A percentile compares a stretch with the other conserved stretches of the same genome.
Conservation (phyloP, 1,140 invertebrate genomes). For the Mesaphorura yosii region DNA sequence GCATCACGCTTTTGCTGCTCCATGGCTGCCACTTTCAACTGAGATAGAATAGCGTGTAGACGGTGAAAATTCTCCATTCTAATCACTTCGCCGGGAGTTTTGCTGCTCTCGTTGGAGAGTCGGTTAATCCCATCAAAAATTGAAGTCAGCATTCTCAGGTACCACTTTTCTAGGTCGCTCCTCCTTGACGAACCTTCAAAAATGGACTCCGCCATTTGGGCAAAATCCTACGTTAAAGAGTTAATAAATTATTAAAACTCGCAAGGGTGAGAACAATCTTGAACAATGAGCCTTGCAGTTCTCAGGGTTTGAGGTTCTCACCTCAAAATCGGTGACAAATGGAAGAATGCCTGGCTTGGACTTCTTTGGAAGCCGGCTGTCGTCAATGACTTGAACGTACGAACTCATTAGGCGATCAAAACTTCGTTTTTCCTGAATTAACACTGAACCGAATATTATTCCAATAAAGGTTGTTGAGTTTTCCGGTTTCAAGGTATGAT, state of each 20-base stretch:
- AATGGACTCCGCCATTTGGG: conserved; percentile 70
- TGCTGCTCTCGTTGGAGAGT: conserved; percentile 73
- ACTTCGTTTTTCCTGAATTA: conserved; percentile 86
- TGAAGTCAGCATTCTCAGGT: conserved; percentile 66
- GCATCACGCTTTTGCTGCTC: conserved; percentile 81
- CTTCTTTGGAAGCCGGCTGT: conserved; percentile 56
- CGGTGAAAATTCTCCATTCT: conserved; percentile 98
- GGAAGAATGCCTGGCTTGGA: conserved; percentile 82
- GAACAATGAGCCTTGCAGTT: neutral
- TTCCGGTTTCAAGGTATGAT: conserved; percentile 80
- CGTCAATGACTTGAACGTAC: conserved; percentile 69
- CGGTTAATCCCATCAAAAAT: conserved; percentile 74
- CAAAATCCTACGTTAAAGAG: conserved; percentile 56
- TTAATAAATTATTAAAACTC: conserved; percentile 16
- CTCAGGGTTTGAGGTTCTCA: conserved; percentile 30
- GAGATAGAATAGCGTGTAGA: conserved; percentile 71
- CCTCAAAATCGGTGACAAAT: conserved; percentile 82
- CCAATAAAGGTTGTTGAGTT: conserved; percentile 83
- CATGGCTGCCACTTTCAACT: conserved; percentile 80
- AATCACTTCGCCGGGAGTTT: conserved; percentile 87
- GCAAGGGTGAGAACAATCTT: neutral
- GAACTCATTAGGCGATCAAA: conserved; percentile 87
- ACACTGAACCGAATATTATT: conserved; percentile 72
- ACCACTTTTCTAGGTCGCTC: conserved; percentile 94
- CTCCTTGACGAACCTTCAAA: conserved; percentile 76